phyloP scores from a whole-genome alignment of 2,797 vertebrate species.

The Lateolabrax maculatus region DNA sequence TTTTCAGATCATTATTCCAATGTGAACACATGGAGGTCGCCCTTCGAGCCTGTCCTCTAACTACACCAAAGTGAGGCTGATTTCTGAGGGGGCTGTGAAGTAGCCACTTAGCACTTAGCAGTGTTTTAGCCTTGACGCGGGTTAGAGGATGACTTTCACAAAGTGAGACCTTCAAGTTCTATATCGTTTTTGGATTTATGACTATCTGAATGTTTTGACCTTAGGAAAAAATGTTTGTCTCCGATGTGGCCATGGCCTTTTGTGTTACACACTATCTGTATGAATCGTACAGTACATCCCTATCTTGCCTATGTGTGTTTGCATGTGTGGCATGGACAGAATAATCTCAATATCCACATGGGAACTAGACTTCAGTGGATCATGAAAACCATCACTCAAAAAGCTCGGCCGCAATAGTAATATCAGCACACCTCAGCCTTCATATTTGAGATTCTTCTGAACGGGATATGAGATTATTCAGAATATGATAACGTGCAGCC shows the following conservation, averaged over 20 bases:
- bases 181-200: background rate
- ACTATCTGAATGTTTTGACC: slow-evolving; percentile 4
- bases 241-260: background rate
- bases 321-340: background rate
- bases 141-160: background rate
- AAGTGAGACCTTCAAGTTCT: slow-evolving; percentile 3
- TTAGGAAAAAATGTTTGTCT: background rate
- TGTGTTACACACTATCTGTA: background rate
- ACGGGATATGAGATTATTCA: slow-evolving; percentile 56
- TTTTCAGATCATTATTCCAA: slow-evolving; percentile 67
- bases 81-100: slow-evolving; percentile 59
- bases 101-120: slow-evolving; percentile 43
- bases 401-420: slow-evolving; percentile 2
- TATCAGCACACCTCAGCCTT: slow-evolving; percentile 29
- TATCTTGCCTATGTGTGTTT: slow-evolving; percentile 5
- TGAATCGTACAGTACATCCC: background rate
- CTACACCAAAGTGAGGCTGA: slow-evolving; percentile 32
- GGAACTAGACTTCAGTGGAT: slow-evolving; percentile 39
- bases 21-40: slow-evolving; percentile 40
- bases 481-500: slow-evolving; percentile 24
- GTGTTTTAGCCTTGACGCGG: slow-evolving; percentile 8
- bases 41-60: slow-evolving; percentile 64
- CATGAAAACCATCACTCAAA: slow-evolving; percentile 42
- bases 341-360: slow-evolving; percentile 26
- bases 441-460: slow-evolving; percentile 41